A percentile compares a stretch with the other conserved stretches of the same genome.
phyloP scores from a whole-genome alignment of 2,888 invertebrate species.

The Plebejus argus region DNA sequence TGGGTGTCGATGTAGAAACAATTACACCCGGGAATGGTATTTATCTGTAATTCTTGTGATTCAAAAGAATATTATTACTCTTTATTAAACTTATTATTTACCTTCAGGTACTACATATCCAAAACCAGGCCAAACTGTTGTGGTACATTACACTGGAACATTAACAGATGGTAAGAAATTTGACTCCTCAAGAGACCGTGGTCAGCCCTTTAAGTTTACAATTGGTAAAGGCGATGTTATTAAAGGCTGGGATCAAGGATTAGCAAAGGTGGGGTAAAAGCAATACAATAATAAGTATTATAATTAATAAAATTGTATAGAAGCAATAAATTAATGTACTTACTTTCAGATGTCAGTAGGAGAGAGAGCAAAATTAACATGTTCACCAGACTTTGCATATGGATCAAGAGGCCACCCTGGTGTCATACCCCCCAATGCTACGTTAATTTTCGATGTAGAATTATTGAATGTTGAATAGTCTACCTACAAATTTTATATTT shows the following conservation, averaged over 20 bases:
- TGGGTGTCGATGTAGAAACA: conserved; percentile 73
- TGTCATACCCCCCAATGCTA: conserved; percentile 96
- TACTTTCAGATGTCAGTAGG: conserved; percentile 92
- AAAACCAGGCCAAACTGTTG: conserved; percentile 96
- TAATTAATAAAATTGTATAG: not conserved
- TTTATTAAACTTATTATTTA: not conserved
- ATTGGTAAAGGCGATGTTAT: conserved; percentile 98
- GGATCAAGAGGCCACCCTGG: conserved; percentile 95
- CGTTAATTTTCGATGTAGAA: conserved; percentile 97
- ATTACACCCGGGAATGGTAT: conserved; percentile 68
- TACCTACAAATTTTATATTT: conserved; percentile 27
- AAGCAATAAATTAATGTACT: not conserved
- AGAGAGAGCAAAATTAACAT: conserved; percentile 94
- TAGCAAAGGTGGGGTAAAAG: conserved; percentile 85
- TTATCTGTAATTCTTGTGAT: too few relatives aligned
- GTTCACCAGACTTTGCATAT: conserved; percentile 97
- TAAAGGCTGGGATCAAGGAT: conserved; percentile 98
- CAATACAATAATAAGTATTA: not conserved
- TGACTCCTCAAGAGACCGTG: conserved; percentile 97
- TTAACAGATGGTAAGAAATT: conserved; percentile 94
- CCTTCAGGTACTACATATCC: conserved; percentile 91
- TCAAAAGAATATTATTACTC: too few relatives aligned
- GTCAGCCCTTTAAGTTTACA: conserved; percentile 95
- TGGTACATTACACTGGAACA: conserved; percentile 98
- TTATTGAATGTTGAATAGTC: conserved; percentile 90